These are phyloP conservation scores for Leptopilina clavipes DNA, from an alignment of 1,140 invertebrate species.

Conservation along the genomic window DNA sequence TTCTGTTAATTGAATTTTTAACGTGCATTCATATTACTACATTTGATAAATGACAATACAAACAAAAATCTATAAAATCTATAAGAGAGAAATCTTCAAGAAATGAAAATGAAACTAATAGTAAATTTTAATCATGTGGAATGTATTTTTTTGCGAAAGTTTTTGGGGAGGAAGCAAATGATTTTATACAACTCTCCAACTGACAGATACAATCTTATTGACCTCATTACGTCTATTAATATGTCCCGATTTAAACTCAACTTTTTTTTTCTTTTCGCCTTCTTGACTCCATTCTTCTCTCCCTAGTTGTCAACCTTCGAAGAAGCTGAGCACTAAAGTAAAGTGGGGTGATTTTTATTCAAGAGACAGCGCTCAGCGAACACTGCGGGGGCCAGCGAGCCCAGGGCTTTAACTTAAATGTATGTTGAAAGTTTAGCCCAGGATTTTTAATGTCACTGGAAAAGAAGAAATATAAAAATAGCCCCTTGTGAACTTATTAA, in stretches of 20 bases:
- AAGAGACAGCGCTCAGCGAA: slow-evolving; percentile 67
- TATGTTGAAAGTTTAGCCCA: slow-evolving; percentile 70
- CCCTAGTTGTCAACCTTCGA: slow-evolving; percentile 55
- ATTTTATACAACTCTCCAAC: not conserved
- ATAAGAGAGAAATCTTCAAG: too few species aligned
- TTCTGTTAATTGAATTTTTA: not conserved
- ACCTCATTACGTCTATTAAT: slow-evolving; percentile 49
- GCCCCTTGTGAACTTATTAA: slow-evolving; percentile 66
- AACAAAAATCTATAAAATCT: too few species aligned
- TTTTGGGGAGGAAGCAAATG: not conserved
- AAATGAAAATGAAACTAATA: too few species aligned
- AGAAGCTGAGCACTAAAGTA: slow-evolving; percentile 64
- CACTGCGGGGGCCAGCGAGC: slow-evolving; percentile 59
- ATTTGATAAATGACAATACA: too few species aligned
- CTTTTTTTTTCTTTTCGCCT: slow-evolving; percentile 50
- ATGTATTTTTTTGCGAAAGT: too few species aligned
- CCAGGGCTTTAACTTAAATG: slow-evolving; percentile 68
- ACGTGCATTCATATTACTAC: not conserved
- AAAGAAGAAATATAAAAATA: slow-evolving; percentile 70
- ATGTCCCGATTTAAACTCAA: slow-evolving; percentile 49
- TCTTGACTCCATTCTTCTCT: slow-evolving; percentile 53
- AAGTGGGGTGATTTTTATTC: slow-evolving; percentile 73
- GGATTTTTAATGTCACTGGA: slow-evolving; percentile 69
- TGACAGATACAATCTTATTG: slow-evolving; percentile 43
- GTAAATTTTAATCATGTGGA: too few species aligned